Conservation (phyloP, 2,888 invertebrate species). For the Megalurothrips usitatus region DNA sequence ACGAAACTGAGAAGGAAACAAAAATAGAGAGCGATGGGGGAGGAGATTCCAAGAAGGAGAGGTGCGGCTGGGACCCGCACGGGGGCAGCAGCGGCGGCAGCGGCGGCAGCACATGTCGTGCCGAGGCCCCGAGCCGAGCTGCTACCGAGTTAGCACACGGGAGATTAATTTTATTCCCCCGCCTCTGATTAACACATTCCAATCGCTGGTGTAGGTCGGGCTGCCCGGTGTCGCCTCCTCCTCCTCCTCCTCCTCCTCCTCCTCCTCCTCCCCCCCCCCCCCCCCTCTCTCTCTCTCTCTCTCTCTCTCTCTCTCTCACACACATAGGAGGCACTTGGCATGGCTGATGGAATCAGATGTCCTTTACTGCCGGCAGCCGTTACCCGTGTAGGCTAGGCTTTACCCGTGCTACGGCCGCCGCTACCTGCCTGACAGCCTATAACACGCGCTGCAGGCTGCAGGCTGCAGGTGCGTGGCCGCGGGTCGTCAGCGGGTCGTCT, state of each 20-base stretch:
- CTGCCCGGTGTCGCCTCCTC: background rate
- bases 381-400: background rate
- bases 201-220: constrained; percentile 19
- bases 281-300: background rate
- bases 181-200: constrained; percentile 26
- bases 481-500: too few relatives aligned
- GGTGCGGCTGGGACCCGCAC: background rate
- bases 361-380: background rate
- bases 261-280: background rate
- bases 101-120: background rate
- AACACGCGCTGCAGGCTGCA: too few relatives aligned
- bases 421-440: too few relatives aligned
- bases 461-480: too few relatives aligned
- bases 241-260: background rate
- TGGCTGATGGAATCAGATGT: too few relatives aligned
- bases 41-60: background rate
- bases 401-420: background rate
- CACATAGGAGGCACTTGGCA: background rate
- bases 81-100: background rate
- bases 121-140: background rate
- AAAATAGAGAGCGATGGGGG: background rate
- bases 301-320: background rate
- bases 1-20: background rate
- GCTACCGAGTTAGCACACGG: constrained; percentile 25
- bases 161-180: constrained; percentile 25